Conservation (phyloP, 2,113 vertebrate species). For the Polypterus bichir region DNA sequence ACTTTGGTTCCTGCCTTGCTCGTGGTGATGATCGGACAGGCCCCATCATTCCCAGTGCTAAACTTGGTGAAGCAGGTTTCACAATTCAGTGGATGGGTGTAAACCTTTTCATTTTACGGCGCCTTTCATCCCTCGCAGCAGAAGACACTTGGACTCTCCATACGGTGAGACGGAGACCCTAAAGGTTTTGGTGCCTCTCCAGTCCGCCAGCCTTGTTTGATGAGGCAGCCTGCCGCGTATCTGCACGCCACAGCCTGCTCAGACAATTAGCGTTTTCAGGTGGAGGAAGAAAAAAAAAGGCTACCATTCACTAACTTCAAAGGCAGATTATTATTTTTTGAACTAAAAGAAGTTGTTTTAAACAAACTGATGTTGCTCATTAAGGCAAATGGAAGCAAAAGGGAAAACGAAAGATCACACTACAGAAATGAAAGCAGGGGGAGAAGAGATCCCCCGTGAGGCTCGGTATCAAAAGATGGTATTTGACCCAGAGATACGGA, state of each 20-base stretch:
- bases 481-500: constrained; percentile 3
- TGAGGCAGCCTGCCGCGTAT: background rate
- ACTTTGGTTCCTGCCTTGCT: no score
- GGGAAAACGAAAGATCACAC: background rate
- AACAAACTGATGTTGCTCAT: background rate
- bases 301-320: background rate
- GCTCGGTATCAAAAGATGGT: background rate
- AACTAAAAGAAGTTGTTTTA: background rate
- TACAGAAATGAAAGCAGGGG: background rate
- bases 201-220: no score
- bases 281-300: no score
- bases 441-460: background rate
- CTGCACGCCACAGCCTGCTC: background rate
- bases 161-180: no score
- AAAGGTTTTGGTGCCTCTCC: no score
- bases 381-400: constrained; percentile 1
- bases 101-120: no score
- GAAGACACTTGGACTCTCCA: no score
- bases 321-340: background rate
- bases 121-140: no score
- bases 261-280: background rate
- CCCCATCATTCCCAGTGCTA: no score
- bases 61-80: no score
- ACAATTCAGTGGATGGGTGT: no score
- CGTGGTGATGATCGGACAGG: no score